Conservation (phyloP, 2,888 invertebrate species). For the Cepaea hortensis region DNA sequence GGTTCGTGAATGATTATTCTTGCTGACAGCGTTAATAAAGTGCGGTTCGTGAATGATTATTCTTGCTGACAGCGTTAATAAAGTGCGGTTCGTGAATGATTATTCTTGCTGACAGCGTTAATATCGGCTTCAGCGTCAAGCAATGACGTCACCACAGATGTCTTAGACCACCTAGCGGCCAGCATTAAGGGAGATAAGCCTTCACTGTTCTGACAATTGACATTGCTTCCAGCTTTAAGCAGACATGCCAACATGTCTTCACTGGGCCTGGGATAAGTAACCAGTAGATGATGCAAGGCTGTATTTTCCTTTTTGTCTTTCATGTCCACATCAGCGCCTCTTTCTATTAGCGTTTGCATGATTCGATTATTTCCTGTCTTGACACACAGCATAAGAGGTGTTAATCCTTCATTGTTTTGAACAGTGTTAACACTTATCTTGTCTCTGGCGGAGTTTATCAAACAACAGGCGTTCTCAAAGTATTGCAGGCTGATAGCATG, state of each 20-base stretch:
- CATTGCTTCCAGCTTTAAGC: not conserved
- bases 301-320: not conserved
- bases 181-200: not conserved
- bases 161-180: not conserved
- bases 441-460: too few relatives aligned
- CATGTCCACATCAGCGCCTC: not conserved
- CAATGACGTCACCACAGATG: not conserved
- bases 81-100: too few relatives aligned
- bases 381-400: not conserved
- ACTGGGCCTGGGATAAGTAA: fast-evolving
- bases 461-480: too few relatives aligned
- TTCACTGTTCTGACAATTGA: conserved; percentile 1
- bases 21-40: too few relatives aligned
- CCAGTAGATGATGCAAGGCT: not conserved
- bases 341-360: not conserved
- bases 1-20: too few relatives aligned
- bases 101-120: not conserved
- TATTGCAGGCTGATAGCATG: too few relatives aligned
- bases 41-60: too few relatives aligned
- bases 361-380: not conserved
- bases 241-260: too few relatives aligned
- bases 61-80: too few relatives aligned
- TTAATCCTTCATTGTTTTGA: too few relatives aligned
- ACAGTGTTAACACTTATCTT: too few relatives aligned
- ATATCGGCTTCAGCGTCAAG: not conserved